phyloP scores from a whole-genome alignment of 1,140 invertebrate genomes.

The Cyclargus thomasi region DNA sequence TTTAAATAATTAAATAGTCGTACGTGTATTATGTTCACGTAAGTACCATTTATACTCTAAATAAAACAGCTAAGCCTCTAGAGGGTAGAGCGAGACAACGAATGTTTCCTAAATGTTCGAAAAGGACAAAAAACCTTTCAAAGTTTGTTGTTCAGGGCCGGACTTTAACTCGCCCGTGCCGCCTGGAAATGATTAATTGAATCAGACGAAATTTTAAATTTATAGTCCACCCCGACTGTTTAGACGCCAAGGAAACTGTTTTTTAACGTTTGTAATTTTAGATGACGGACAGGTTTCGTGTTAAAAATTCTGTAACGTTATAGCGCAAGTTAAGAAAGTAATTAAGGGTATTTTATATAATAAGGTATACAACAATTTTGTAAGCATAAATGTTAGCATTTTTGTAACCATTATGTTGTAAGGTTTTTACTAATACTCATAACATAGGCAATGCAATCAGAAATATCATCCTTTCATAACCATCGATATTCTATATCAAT shows the following conservation, averaged over 20 bases:
- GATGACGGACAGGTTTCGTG: slow-evolving; percentile 30
- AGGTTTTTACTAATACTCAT: no score
- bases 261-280: slow-evolving; percentile 28
- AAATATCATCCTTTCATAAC: no score
- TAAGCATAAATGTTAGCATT: no score
- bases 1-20: neutral
- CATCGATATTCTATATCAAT: no score
- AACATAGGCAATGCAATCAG: no score
- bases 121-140: slow-evolving; percentile 20
- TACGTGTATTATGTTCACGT: neutral
- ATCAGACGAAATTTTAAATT: slow-evolving; percentile 37
- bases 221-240: slow-evolving; percentile 39
- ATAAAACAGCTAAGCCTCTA: slow-evolving; percentile 1
- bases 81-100: slow-evolving; percentile 12
- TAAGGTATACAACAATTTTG: no score
- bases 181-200: slow-evolving; percentile 43
- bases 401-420: no score
- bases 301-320: slow-evolving; percentile 7
- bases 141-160: slow-evolving; percentile 22
- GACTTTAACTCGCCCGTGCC: slow-evolving; percentile 29
- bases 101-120: slow-evolving; percentile 14
- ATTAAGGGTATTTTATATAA: neutral
- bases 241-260: slow-evolving; percentile 32
- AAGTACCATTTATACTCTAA: neutral
- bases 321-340: neutral